Evolutionary conservation across 1,140 invertebrate genomes (phyloP).

Genomic region (Philopotamus ludificatus): DNA sequence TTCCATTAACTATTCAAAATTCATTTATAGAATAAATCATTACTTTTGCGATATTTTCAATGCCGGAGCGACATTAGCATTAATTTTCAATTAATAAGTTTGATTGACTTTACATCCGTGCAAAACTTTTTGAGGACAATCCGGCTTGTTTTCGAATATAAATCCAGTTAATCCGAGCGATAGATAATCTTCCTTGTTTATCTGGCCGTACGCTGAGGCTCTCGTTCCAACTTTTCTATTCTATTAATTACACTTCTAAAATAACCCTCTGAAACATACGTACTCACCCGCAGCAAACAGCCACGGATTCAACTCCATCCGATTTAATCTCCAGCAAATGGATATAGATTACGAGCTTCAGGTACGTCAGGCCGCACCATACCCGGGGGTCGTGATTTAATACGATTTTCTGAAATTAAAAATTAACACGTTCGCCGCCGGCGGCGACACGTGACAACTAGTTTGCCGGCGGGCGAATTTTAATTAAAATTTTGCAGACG

Average conservation of each 20-base stretch:
- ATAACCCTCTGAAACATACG: background rate
- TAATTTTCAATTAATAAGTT: too few species aligned
- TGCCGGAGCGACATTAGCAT: too few species aligned
- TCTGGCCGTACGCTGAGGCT: background rate
- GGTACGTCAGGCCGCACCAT: too few species aligned
- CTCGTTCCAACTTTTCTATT: background rate
- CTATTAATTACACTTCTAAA: background rate
- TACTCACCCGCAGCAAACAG: background rate
- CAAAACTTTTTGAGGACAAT: background rate
- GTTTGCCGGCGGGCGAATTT: background rate
- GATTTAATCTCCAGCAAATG: background rate
- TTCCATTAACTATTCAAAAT: too few species aligned
- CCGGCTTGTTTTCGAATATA: too few species aligned
- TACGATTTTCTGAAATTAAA: too few species aligned
- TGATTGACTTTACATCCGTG: background rate
- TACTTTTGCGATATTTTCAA: too few species aligned
- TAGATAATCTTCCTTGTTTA: background rate
- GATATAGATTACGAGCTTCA: background rate
- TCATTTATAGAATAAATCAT: too few species aligned
- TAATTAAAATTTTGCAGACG: background rate
- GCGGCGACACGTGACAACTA: background rate
- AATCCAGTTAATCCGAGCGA: too few species aligned
- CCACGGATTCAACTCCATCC: background rate
- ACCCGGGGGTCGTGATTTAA: too few species aligned
- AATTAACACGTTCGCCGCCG: background rate